phyloP scores from a whole-genome alignment of 2,113 vertebrate genomes.

The Anas platyrhynchos region DNA sequence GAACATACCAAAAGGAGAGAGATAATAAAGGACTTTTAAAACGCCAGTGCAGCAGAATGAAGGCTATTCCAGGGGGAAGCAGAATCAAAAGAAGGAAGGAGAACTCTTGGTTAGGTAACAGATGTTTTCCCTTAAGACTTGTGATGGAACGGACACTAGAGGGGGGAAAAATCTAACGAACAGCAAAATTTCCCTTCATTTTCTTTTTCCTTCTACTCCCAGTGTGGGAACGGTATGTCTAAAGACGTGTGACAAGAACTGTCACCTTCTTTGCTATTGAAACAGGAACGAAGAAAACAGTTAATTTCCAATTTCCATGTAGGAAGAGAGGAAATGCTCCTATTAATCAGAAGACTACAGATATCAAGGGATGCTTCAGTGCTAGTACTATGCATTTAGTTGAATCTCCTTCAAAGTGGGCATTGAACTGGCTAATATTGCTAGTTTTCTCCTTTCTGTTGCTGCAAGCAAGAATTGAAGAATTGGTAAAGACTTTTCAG shows the following conservation, averaged over 20 bases:
- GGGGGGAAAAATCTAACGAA: neutral
- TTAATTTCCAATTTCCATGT: neutral
- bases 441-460: neutral
- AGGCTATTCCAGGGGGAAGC: conserved; percentile 6
- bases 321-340: neutral
- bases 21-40: conserved; percentile 25
- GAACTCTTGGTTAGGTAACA: conserved; percentile 30
- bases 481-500: neutral
- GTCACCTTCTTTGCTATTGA: conserved; percentile 17
- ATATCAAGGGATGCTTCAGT: neutral
- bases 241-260: neutral
- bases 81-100: conserved; percentile 5
- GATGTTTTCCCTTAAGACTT: conserved; percentile 49
- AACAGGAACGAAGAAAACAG: neutral
- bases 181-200: neutral
- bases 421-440: neutral
- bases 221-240: neutral
- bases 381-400: neutral
- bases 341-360: neutral
- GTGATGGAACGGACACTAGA: neutral
- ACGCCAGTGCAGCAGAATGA: conserved; percentile 8
- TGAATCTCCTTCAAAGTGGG: neutral
- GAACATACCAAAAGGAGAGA: neutral
- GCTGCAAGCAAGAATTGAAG: neutral
- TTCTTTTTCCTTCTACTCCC: neutral